Conservation (phyloP, 2,888 invertebrate species). For the Drosophila maculinotata region DNA sequence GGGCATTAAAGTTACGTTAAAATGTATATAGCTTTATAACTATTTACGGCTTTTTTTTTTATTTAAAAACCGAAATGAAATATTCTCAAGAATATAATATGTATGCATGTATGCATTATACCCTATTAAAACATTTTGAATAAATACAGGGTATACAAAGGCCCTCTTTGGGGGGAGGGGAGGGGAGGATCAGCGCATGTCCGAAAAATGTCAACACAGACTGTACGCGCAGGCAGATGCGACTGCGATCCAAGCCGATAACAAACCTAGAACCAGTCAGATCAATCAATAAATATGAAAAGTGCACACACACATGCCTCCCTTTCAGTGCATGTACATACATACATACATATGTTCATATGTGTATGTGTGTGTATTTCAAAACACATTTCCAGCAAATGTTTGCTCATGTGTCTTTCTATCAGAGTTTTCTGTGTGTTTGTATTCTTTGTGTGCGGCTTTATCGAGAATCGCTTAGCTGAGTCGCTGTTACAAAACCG, state of each 20-base stretch:
- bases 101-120: neutral
- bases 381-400: constrained; percentile 50
- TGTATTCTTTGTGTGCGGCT: constrained; percentile 24
- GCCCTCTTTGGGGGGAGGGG: no score
- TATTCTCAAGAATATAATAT: no score
- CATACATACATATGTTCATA: neutral
- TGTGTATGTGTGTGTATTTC: constrained; percentile 24
- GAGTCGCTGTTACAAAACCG: constrained; percentile 59
- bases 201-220: constrained; percentile 36
- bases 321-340: neutral
- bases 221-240: constrained; percentile 22
- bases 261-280: constrained; percentile 32
- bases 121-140: neutral
- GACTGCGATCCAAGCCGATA: constrained; percentile 35
- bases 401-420: constrained; percentile 47
- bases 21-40: no score
- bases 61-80: no score
- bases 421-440: constrained; percentile 22
- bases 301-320: constrained; percentile 7
- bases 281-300: constrained; percentile 51
- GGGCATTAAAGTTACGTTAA: no score
- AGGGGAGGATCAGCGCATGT: neutral
- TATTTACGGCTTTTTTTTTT: no score
- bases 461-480: constrained; percentile 62
- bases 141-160: neutral